Evolutionary conservation across 2,797 vertebrate species (phyloP).

Genomic region (Sylvilagus floridanus): DNA sequence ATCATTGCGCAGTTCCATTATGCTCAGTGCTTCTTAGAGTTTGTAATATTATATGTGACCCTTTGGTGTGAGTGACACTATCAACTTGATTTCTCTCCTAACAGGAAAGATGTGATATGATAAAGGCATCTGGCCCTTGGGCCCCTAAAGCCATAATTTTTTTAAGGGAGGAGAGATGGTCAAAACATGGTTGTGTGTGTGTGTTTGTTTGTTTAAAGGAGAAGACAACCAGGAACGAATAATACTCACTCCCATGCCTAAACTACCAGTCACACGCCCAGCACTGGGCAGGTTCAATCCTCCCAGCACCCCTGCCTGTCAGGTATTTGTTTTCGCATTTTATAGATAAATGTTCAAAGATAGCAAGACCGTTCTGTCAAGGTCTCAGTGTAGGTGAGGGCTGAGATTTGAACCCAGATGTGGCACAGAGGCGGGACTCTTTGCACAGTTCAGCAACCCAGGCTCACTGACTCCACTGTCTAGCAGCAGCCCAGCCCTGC

Average conservation of each 20-base stretch:
- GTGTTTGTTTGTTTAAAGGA: neutral
- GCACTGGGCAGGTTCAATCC: neutral
- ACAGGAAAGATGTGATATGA: neutral
- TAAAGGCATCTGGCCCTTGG: neutral
- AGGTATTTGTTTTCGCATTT: neutral
- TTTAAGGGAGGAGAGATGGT: neutral
- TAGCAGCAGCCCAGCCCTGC: neutral
- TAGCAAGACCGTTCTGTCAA: neutral
- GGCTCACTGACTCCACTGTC: neutral
- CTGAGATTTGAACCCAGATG: neutral
- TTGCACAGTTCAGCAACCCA: neutral
- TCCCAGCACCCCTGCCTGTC: neutral
- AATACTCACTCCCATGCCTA: conserved; percentile 48
- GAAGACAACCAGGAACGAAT: conserved; percentile 43
- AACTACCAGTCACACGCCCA: neutral
- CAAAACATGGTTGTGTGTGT: neutral
- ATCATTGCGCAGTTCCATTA: neutral
- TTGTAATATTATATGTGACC: neutral
- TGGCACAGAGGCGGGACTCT: neutral
- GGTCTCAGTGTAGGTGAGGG: neutral
- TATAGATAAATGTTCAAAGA: conserved; percentile 15
- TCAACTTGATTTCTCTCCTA: conserved; percentile 24
- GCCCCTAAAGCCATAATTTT: neutral
- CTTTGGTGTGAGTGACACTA: conserved; percentile 36
- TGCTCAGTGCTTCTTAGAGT: conserved; percentile 2